Percentiles rank a stretch among this genome's conserved stretches.
phyloP scores from a whole-genome alignment of 2,888 invertebrate species.

The Campoplex capitator region DNA sequence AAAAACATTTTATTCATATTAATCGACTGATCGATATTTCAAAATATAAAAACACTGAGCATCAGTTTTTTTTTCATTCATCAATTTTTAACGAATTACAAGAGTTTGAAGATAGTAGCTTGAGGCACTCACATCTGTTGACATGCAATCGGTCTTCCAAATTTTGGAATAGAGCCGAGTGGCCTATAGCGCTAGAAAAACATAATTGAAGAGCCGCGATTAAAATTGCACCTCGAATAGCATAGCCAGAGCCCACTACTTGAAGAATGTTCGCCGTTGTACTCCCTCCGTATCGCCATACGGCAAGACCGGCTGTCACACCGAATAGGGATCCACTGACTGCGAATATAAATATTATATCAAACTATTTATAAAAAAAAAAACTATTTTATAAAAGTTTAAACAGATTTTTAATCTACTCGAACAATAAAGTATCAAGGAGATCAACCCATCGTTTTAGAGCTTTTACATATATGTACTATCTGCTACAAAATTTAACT shows the following conservation, averaged over 20 bases:
- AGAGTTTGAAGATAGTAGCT: background rate
- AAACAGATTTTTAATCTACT: too few relatives aligned
- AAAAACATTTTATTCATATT: background rate
- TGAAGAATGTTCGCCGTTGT: conserved; percentile 89
- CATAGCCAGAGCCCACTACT: conserved; percentile 88
- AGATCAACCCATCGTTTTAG: too few relatives aligned
- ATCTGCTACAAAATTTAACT: too few relatives aligned
- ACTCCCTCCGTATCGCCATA: conserved; percentile 88
- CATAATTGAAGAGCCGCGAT: conserved; percentile 92
- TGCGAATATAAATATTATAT: conserved; percentile 73
- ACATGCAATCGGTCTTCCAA: conserved; percentile 91
- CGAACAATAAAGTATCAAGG: background rate
- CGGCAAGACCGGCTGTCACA: conserved; percentile 88
- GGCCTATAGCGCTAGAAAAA: conserved; percentile 91
- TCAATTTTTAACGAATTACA: too few relatives aligned
- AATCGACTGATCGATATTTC: too few relatives aligned
- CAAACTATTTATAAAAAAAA: background rate
- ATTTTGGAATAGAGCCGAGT: conserved; percentile 93
- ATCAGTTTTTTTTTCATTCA: too few relatives aligned
- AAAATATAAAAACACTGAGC: too few relatives aligned
- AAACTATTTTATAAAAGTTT: background rate
- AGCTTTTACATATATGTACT: too few relatives aligned
- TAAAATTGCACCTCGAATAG: conserved; percentile 89
- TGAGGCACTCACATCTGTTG: conserved; percentile 88
- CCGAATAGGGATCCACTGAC: conserved; percentile 88